Evolutionary conservation across 2,888 invertebrate species (phyloP).

Genomic region (Ormyrus rosae): DNA sequence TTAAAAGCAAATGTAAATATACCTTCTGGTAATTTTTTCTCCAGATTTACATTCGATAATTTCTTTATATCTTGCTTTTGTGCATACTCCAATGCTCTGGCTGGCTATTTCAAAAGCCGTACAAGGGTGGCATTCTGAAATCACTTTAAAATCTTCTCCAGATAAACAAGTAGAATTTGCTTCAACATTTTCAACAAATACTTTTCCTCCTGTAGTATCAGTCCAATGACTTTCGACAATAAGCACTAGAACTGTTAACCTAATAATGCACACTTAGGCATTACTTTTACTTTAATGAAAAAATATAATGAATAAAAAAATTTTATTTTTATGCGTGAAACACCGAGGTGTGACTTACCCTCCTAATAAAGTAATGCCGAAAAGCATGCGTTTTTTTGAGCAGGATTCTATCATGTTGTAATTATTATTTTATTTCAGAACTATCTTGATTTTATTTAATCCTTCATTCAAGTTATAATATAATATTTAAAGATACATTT

Average conservation of each 20-base stretch:
- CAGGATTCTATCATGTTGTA: slow-evolving; percentile 88
- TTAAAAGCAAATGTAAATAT: slow-evolving; percentile 54
- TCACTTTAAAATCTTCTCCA: slow-evolving; percentile 83
- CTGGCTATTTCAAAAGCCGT: slow-evolving; percentile 90
- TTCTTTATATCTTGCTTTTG: slow-evolving; percentile 90
- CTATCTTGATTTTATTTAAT: too few relatives aligned
- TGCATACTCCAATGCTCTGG: slow-evolving; percentile 88
- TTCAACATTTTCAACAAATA: slow-evolving; percentile 81
- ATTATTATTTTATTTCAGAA: too few relatives aligned
- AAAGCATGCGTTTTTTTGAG: slow-evolving; percentile 88
- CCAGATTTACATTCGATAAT: slow-evolving; percentile 88
- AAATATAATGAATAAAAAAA: slow-evolving; percentile 36
- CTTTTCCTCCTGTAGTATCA: slow-evolving; percentile 80
- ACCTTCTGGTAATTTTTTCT: slow-evolving; percentile 88
- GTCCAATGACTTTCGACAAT: slow-evolving; percentile 88
- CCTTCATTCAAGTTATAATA: too few relatives aligned
- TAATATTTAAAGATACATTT: too few relatives aligned
- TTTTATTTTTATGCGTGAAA: not conserved
- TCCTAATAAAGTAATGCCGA: slow-evolving; percentile 86
- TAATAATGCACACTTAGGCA: slow-evolving; percentile 75
- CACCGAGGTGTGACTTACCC: slow-evolving; percentile 78
- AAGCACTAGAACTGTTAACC: slow-evolving; percentile 87
- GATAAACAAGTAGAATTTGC: slow-evolving; percentile 88
- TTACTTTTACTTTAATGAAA: slow-evolving; percentile 36
- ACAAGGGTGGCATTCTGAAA: slow-evolving; percentile 90